Percentiles rank a stretch among this genome's conserved stretches.
phyloP scores from a whole-genome alignment of 2,113 vertebrate species.

The Ctenomys sociabilis region DNA sequence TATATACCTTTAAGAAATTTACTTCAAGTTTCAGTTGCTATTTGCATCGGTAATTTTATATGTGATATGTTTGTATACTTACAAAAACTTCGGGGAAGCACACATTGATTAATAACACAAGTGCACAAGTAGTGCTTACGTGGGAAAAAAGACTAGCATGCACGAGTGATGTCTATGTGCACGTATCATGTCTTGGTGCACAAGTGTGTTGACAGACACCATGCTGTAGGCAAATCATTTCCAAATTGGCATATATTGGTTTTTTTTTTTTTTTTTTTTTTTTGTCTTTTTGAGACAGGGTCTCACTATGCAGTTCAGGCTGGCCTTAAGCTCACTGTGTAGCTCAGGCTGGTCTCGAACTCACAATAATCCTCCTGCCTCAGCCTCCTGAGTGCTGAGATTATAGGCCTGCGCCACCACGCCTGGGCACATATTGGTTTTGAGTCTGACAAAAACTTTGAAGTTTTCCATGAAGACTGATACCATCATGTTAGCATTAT shows the following conservation, averaged over 20 bases:
- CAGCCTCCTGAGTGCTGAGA: too few relatives aligned
- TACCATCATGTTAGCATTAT: not conserved
- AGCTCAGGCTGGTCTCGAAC: too few relatives aligned
- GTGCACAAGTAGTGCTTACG: not conserved
- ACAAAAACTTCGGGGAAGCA: not conserved
- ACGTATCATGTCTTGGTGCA: fast-evolving
- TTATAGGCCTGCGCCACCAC: too few relatives aligned
- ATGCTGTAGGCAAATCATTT: not conserved
- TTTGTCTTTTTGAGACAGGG: too few relatives aligned
- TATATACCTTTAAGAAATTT: not conserved
- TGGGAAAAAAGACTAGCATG: not conserved
- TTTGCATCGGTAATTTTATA: not conserved
- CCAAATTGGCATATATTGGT: not conserved
- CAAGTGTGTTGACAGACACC: not conserved
- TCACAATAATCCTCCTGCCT: too few relatives aligned
- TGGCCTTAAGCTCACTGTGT: too few relatives aligned
- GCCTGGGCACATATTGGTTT: not conserved
- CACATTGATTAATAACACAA: not conserved
- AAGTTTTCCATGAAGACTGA: not conserved
- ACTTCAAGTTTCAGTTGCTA: not conserved
- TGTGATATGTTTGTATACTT: not conserved
- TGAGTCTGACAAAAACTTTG: not conserved
- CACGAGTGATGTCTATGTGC: not conserved
- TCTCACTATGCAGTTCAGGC: too few relatives aligned
- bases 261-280: too few relatives aligned